Evolutionary conservation across 2,113 vertebrate species (phyloP), one percentile per base, ranked within the genome.

Genomic region (Leiothrix lutea): DNA sequence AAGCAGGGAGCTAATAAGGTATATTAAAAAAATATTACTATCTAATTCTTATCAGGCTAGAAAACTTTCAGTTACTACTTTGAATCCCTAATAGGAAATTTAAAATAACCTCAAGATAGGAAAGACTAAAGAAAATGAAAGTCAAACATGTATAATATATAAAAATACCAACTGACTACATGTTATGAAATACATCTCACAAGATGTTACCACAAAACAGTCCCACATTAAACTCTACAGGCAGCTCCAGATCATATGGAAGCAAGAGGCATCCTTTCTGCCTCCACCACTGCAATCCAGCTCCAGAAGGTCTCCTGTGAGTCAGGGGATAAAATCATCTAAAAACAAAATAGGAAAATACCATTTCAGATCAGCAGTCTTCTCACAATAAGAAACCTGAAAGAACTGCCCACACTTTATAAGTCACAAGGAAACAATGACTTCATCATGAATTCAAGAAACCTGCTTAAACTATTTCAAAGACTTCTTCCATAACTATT

Each of bases 101-200:
- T 11, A 92, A 94, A 95, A 82, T 38, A 80, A 92, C n/a, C 26
- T 95, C 56, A 82, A 56, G 56, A 71, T 61, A 94, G 94, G 90
- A 96, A 91, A 47, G 71, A 69, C 72, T 80, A 96, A 94, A 94
- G 35, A 45, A 92, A 95, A 69, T 0, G 28, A 80, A 95, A 80
- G 29, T 60, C 78, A 95, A 89, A 69, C 9, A 44, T 31, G 61
- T 71, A 67, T 70, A 94, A 88, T 61, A 86, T 84, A 48, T 80
- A 93, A 95, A 96, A 96, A 95, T 77, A 94, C 8, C 38, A 25
- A 94, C n/a, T 72, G 94, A 90, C 75, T 96, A 92, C 62, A 14
- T 79, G 89, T 88, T 97, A 95, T 22, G 78, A 95, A 88, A 86
- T 78, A 96, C 22, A 2, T 84, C 93, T 94, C 96, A 97, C 72